Percentiles rank a stretch among this genome's conserved stretches.
phyloP scores from a whole-genome alignment of 1,140 invertebrate genomes.

The Octopus bimaculoides region DNA sequence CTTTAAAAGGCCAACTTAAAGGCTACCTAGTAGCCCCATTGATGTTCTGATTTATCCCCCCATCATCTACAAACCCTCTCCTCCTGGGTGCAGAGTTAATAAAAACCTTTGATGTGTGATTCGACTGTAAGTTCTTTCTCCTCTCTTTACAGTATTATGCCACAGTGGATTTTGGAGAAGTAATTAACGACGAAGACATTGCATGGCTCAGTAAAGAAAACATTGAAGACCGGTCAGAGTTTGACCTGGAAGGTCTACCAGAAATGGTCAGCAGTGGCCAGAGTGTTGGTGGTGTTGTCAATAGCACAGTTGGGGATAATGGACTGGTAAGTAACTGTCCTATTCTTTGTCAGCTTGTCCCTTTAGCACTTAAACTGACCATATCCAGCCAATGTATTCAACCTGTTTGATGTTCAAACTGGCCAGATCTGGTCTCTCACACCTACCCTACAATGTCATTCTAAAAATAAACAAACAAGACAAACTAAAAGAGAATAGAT shows the following conservation, averaged over 20 bases:
- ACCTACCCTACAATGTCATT: too few relatives aligned
- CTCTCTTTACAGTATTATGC: constrained; percentile 76
- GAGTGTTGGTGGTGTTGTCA: constrained; percentile 85
- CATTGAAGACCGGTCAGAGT: constrained; percentile 77
- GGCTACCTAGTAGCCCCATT: too few relatives aligned
- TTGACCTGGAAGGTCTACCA: constrained; percentile 78
- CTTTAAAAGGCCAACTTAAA: too few relatives aligned
- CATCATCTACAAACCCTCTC: too few relatives aligned
- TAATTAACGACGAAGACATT: constrained; percentile 79
- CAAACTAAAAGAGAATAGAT: too few relatives aligned
- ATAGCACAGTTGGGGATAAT: constrained; percentile 21
- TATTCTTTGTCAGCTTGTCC: background rate
- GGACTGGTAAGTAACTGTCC: background rate
- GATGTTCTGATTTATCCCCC: too few relatives aligned
- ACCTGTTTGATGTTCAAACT: too few relatives aligned
- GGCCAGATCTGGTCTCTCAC: too few relatives aligned
- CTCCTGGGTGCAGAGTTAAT: too few relatives aligned
- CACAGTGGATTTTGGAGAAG: constrained; percentile 83
- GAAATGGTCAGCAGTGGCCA: constrained; percentile 91
- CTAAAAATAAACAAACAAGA: too few relatives aligned
- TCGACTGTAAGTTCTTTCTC: background rate
- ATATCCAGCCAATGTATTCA: background rate
- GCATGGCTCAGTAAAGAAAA: constrained; percentile 93
- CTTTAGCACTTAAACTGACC: background rate
- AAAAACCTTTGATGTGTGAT: too few relatives aligned